phyloP scores from a whole-genome alignment of 2,113 vertebrate genomes.

The Tauraco erythrolophus region DNA sequence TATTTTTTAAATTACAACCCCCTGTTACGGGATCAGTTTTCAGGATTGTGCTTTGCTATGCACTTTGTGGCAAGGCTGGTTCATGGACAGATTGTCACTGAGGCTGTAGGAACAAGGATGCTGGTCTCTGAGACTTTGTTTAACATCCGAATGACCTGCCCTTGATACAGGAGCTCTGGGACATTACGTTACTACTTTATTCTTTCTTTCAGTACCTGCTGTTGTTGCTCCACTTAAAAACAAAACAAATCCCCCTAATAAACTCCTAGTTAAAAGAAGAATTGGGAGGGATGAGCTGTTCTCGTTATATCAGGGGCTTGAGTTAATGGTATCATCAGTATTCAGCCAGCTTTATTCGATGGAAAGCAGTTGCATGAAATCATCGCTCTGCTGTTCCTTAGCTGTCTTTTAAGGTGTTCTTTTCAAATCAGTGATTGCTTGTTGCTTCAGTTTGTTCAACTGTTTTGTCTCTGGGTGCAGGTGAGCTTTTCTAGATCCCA shows the following conservation, averaged over 20 bases:
- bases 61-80: background rate
- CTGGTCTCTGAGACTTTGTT: background rate
- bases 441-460: background rate
- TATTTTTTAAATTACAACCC: background rate
- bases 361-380: background rate
- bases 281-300: background rate
- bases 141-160: background rate
- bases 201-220: background rate
- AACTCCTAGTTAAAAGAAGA: background rate
- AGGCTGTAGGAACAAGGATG: slow-evolving; percentile 29
- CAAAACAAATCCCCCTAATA: background rate
- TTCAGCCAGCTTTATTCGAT: background rate
- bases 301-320: background rate
- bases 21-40: background rate
- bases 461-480: background rate
- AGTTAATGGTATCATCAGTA: background rate
- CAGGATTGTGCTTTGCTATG: slow-evolving; percentile 40
- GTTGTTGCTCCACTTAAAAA: background rate
- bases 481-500: background rate
- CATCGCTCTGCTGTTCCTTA: background rate
- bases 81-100: background rate
- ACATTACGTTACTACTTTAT: background rate
- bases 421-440: background rate
- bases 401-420: background rate
- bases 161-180: background rate